phyloP scores from a whole-genome alignment of 2,888 invertebrate genomes.

The Platycheirus albimanus region DNA sequence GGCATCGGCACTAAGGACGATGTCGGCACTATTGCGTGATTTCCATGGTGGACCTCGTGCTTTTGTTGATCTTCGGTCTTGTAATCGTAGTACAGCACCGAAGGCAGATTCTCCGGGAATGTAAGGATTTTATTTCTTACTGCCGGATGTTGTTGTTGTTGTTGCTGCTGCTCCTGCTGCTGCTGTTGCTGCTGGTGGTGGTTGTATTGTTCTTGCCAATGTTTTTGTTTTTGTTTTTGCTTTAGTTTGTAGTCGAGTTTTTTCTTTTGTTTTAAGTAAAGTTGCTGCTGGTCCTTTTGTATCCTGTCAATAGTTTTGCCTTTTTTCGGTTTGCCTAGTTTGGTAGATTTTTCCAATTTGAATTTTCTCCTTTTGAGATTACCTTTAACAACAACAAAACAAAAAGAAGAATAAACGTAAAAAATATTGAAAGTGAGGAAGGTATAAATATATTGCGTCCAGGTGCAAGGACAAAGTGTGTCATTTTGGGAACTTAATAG shows the following conservation, averaged over 20 bases:
- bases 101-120: constrained; percentile 81
- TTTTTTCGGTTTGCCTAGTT: constrained; percentile 75
- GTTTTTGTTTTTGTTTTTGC: constrained; percentile 54
- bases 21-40: constrained; percentile 51
- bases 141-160: constrained; percentile 51
- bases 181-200: constrained; percentile 44
- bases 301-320: constrained; percentile 76
- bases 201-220: constrained; percentile 51
- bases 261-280: constrained; percentile 62
- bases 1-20: constrained; percentile 14
- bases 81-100: constrained; percentile 81
- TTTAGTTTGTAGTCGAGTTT: constrained; percentile 60
- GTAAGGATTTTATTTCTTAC: constrained; percentile 79
- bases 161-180: constrained; percentile 45
- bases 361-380: constrained; percentile 74
- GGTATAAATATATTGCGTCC: background rate
- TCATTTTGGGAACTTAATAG: background rate
- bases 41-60: constrained; percentile 80
- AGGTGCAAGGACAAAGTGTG: background rate
- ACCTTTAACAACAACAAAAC: constrained; percentile 41
- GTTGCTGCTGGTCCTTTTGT: constrained; percentile 76
- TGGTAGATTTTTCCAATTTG: constrained; percentile 71
- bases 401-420: background rate
- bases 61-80: constrained; percentile 82
- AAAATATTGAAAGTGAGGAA: background rate